phyloP scores from a whole-genome alignment of 1,140 invertebrate genomes.

The Battus philenor region DNA sequence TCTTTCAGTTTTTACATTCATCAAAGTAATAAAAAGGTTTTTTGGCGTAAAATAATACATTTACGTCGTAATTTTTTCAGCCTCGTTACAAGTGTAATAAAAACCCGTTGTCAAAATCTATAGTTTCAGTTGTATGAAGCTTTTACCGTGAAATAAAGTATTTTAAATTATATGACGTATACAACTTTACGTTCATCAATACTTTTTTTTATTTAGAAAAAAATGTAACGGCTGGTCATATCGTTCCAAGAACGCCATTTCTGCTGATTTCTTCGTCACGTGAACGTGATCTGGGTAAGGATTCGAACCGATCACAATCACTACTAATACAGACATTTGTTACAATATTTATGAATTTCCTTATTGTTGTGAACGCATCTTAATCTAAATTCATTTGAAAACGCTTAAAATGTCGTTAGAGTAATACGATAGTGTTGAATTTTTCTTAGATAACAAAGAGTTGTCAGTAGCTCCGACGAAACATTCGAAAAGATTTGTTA shows the following conservation, averaged over 20 bases:
- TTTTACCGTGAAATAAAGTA: no score
- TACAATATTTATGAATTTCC: constrained; percentile 16
- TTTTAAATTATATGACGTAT: no score
- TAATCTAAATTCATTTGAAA: constrained; percentile 6
- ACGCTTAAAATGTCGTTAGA: constrained; percentile 15
- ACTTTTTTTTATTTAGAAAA: neutral
- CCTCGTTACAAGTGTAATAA: no score
- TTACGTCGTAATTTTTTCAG: no score
- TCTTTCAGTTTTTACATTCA: no score
- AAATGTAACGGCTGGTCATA: neutral
- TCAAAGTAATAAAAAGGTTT: no score
- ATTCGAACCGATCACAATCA: constrained; percentile 14
- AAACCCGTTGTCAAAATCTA: no score
- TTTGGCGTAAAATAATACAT: no score
- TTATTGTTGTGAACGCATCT: constrained; percentile 2
- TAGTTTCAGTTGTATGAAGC: no score
- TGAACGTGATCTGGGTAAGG: constrained; percentile 1
- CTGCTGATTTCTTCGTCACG: constrained; percentile 2
- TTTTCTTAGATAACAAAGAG: constrained; percentile 9
- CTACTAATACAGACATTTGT: constrained; percentile 10
- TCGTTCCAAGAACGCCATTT: neutral
- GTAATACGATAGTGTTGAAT: constrained; percentile 12
- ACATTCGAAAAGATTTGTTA: no score
- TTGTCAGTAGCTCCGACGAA: no score
- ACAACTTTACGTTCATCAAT: neutral